Base-by-base conservation (phyloP, 1,140 invertebrate genomes). In the Drosophila parabipectinata region DNA sequence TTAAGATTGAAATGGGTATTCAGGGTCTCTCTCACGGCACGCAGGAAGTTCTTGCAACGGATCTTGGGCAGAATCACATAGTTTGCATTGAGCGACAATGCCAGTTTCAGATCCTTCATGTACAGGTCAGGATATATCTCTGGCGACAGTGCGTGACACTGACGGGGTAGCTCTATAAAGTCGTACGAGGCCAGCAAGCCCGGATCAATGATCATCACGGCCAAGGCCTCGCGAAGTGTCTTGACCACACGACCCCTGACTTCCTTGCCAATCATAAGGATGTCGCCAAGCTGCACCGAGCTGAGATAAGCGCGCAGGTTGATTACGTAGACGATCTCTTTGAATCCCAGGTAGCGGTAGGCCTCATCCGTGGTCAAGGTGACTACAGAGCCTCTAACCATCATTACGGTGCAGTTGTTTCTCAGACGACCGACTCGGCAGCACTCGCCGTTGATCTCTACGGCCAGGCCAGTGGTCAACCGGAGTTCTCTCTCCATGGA, bases 371-470 rank as follows among this genome's bases (percentile, higher is more conserved):
- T 79, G 12, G 91, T 92, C 41, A 92, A 51, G 0, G 88, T 84
- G 0, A 92, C 68, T 5, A 84, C 72, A 0, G 79, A 39, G 1
- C 81, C 84, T 1, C 72, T 53, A 5, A 73, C 60, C 44, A 92
- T n/a, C 60, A 84, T 71, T 14, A 77, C 63, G 0, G 77, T 68
- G 44, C 83, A 89, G 37, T 92, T 90, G 54, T 92, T 92, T 4
- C 91, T 62, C 41, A 90, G 34, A 7, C 91, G 72, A 1, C 91
- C 91, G 9, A 90, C 45, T 2, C 84, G 81, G 26, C 83, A 89
- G 39, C 75, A 76, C 45, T 90, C 87, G 10, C 91, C 91, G 14
- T 85, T 90, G 2, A 92, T 91, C 54, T 90, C 81, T 8, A 90
- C 6, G 0, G 91, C 90, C 37, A 92, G 32, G 4, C 71, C 81